Percentiles rank a stretch among this genome's conserved stretches.
phyloP scores from a whole-genome alignment of 2,113 vertebrate species.

The Paracanthobrama guichenoti region DNA sequence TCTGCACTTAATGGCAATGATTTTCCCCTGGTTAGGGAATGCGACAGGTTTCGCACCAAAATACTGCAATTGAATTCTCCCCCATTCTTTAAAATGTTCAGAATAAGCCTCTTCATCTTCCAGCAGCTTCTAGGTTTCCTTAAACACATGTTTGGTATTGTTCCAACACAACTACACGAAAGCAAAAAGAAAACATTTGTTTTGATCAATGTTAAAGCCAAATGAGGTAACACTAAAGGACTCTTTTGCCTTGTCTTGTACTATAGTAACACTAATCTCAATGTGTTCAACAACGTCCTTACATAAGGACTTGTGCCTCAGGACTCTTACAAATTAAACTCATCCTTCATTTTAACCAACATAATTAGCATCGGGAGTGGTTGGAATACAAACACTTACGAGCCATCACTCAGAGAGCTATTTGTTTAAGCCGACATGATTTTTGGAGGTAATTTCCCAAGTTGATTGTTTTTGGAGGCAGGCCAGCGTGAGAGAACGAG shows the following conservation, averaged over 20 bases:
- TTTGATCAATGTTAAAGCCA: constrained; percentile 17
- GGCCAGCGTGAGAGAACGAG: constrained; percentile 51
- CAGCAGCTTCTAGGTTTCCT: neutral
- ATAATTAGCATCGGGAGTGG: constrained; percentile 53
- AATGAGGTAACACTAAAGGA: constrained; percentile 20
- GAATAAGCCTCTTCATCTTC: neutral
- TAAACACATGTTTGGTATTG: neutral
- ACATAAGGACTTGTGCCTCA: constrained; percentile 60
- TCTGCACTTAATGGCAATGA: neutral
- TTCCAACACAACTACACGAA: neutral
- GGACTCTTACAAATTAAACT: constrained; percentile 59
- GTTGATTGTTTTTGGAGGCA: constrained; percentile 57
- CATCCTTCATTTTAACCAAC: constrained; percentile 51
- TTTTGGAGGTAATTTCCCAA: constrained; percentile 57
- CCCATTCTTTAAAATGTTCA: neutral
- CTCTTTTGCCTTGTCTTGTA: constrained; percentile 41
- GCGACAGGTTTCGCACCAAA: neutral
- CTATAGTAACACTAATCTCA: constrained; percentile 32
- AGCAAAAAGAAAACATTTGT: constrained; percentile 8
- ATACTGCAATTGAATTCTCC: neutral
- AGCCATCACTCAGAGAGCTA: constrained; percentile 46
- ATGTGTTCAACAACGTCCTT: constrained; percentile 42
- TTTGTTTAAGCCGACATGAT: constrained; percentile 54
- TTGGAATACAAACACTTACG: constrained; percentile 47
- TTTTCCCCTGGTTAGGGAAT: neutral